Evolutionary conservation across 37 sponge, comb jelly and placozoan species (phyloP).

Genomic region (Hexactinellida sp.): DNA sequence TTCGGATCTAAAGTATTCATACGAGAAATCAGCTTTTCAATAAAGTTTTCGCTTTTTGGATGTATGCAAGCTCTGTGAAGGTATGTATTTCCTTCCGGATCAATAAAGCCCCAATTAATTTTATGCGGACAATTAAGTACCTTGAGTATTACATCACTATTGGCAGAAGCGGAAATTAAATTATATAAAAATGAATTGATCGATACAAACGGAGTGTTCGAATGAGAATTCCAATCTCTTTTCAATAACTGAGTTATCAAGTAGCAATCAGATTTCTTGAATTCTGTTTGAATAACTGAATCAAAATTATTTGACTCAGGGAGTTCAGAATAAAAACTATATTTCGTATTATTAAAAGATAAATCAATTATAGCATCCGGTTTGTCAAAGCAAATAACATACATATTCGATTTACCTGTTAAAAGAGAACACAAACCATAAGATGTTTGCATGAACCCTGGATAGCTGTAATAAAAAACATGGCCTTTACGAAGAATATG

Average conservation of each 20-base stretch:
- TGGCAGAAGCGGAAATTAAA: neutral
- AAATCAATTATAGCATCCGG: neutral
- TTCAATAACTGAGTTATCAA: neutral
- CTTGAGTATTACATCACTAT: neutral
- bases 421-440: constrained; percentile 1
- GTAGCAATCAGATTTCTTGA: neutral
- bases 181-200: neutral
- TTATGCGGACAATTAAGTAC: neutral
- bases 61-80: neutral
- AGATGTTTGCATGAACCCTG: neutral
- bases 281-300: neutral
- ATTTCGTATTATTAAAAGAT: neutral
- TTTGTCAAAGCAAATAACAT: neutral
- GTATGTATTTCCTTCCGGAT: neutral
- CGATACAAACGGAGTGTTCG: neutral
- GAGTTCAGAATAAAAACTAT: neutral
- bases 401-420: neutral
- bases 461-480: neutral
- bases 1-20: neutral
- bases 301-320: neutral
- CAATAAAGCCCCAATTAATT: neutral
- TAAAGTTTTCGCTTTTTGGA: neutral
- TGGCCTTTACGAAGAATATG: neutral
- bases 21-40: neutral
- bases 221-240: constrained; percentile 9